These are phyloP conservation scores for Prochilodus magdalenae DNA, from an alignment of 2,113 vertebrate species.

Conservation along the genomic window DNA sequence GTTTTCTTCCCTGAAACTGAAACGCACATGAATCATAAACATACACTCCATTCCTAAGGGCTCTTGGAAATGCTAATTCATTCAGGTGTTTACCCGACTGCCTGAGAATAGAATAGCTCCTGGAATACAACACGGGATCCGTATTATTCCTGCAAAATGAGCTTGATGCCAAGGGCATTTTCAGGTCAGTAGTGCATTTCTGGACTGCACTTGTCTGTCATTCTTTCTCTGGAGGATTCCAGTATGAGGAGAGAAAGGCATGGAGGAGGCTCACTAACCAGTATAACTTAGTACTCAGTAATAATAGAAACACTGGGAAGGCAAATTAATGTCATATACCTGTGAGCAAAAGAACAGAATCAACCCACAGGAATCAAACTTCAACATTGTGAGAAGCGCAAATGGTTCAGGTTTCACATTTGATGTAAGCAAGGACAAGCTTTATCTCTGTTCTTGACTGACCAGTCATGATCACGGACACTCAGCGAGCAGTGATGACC, in stretches of 20 bases:
- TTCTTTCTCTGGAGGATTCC: background rate
- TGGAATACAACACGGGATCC: constrained; percentile 37
- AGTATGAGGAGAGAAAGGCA: background rate
- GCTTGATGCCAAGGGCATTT: constrained; percentile 25
- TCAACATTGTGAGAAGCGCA: too few species aligned
- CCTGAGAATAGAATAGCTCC: constrained; percentile 39
- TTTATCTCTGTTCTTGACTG: too few species aligned
- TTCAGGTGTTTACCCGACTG: constrained; percentile 40
- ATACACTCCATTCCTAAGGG: constrained; percentile 26
- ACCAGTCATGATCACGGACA: too few species aligned
- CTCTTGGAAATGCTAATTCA: constrained; percentile 41
- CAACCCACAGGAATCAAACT: too few species aligned
- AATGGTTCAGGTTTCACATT: too few species aligned
- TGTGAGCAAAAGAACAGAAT: too few species aligned
- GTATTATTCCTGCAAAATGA: constrained; percentile 32
- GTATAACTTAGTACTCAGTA: background rate
- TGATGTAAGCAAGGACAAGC: too few species aligned
- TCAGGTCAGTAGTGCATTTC: constrained; percentile 15
- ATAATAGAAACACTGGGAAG: too few species aligned
- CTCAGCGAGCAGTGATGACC: too few species aligned
- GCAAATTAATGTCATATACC: too few species aligned
- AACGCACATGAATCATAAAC: constrained; percentile 17
- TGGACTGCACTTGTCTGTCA: background rate
- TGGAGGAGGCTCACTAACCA: background rate
- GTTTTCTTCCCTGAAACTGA: constrained; percentile 19